Evolutionary conservation across 2,113 vertebrate genomes (phyloP).

Genomic region (Psephotus haematonotus): DNA sequence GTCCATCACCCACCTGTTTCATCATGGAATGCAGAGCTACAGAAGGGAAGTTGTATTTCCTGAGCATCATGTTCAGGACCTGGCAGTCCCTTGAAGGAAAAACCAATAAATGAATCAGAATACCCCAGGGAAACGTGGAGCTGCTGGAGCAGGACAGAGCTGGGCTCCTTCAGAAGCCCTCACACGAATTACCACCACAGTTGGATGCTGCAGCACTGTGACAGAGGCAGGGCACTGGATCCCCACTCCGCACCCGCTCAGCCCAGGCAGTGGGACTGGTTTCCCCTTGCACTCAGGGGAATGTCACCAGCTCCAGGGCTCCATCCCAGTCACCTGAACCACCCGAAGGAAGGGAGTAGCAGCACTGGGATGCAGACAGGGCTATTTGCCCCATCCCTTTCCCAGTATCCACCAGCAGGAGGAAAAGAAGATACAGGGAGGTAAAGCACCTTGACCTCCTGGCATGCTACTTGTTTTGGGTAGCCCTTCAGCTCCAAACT

Average conservation of each 20-base stretch:
- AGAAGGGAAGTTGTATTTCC: conserved; percentile 84
- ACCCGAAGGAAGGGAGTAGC: neutral
- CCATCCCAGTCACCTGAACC: neutral
- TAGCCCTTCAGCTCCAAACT: neutral
- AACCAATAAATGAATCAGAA: neutral
- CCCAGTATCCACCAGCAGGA: neutral
- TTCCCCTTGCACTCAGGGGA: neutral
- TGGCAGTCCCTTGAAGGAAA: conserved; percentile 85
- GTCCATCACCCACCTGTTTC: conserved; percentile 83
- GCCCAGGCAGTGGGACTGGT: neutral
- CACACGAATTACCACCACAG: rapidly evolving
- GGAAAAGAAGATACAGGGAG: neutral
- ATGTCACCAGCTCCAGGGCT: neutral
- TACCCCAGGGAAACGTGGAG: rapidly evolving
- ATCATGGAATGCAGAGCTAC: conserved; percentile 95
- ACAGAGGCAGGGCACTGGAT: no score
- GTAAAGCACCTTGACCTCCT: neutral
- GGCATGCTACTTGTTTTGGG: no score
- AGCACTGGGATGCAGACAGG: neutral
- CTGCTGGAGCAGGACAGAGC: neutral
- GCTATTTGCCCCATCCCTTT: neutral
- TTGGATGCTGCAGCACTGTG: rapidly evolving
- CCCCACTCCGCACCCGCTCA: neutral
- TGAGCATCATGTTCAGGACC: conserved; percentile 93
- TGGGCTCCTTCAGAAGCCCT: neutral